Evolutionary conservation across 2,113 vertebrate species (phyloP).

Genomic region (Neodontobutis hainanensis): DNA sequence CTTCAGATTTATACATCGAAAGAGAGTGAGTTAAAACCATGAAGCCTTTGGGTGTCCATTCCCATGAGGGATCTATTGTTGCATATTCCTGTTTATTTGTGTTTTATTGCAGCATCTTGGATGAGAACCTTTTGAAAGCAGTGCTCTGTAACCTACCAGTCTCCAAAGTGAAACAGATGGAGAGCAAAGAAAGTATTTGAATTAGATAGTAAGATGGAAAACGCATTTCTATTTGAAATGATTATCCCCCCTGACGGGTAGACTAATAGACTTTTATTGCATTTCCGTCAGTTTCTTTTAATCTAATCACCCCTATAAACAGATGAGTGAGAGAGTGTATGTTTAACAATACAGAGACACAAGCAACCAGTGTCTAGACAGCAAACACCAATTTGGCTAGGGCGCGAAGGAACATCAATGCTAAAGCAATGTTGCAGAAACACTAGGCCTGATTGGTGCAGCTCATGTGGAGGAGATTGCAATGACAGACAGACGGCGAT

Average conservation of each 20-base stretch:
- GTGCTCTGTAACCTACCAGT: slow-evolving; percentile 44
- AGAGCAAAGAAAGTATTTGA: slow-evolving; percentile 71
- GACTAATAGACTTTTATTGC: slow-evolving; percentile 81
- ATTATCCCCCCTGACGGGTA: slow-evolving; percentile 71
- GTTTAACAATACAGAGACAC: slow-evolving; percentile 73
- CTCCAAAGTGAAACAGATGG: slow-evolving; percentile 58
- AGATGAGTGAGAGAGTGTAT: slow-evolving; percentile 59
- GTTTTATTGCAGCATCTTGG: slow-evolving; percentile 54
- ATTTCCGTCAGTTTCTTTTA: slow-evolving; percentile 79
- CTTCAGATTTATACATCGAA: slow-evolving; percentile 51
- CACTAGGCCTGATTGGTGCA: slow-evolving; percentile 52
- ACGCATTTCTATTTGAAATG: slow-evolving; percentile 75
- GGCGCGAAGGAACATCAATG: slow-evolving; percentile 72
- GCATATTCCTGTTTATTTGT: slow-evolving; percentile 59
- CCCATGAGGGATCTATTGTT: slow-evolving; percentile 42
- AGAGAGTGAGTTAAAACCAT: slow-evolving; percentile 28
- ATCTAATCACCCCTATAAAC: slow-evolving; percentile 81
- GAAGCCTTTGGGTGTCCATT: slow-evolving; percentile 39
- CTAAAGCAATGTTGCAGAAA: slow-evolving; percentile 80
- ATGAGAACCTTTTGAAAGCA: slow-evolving; percentile 66
- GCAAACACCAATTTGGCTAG: slow-evolving; percentile 72
- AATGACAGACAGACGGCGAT: slow-evolving; percentile 63
- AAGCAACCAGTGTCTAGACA: slow-evolving; percentile 77
- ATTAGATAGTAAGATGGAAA: slow-evolving; percentile 76
- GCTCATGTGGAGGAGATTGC: slow-evolving; percentile 40